A percentile compares a stretch with the other conserved stretches of the same genome.
Conservation (phyloP, 2,888 invertebrate species). For the Maniola hyperantus region DNA sequence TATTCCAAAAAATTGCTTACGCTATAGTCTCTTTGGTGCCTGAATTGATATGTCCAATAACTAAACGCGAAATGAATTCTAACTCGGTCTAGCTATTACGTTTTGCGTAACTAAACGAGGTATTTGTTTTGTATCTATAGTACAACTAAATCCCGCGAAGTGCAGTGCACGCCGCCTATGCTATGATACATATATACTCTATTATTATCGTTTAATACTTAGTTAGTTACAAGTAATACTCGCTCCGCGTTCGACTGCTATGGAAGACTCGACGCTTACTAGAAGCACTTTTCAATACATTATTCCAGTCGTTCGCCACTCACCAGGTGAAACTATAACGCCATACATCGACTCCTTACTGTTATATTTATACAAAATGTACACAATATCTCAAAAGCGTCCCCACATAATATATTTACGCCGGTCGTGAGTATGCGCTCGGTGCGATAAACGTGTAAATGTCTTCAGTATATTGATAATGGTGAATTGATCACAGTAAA, state of each 20-base stretch:
- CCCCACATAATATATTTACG: slow-evolving; percentile 50
- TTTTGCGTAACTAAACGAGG: slow-evolving; percentile 78
- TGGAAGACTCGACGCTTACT: slow-evolving; percentile 82
- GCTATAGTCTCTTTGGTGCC: slow-evolving; percentile 79
- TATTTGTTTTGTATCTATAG: slow-evolving; percentile 78
- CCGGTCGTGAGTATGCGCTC: slow-evolving; percentile 33
- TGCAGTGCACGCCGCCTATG: slow-evolving; percentile 56
- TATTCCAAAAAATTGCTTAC: slow-evolving; percentile 70
- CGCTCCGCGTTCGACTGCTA: slow-evolving; percentile 77
- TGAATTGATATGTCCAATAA: slow-evolving; percentile 81
- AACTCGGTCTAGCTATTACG: slow-evolving; percentile 73
- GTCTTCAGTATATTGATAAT: slow-evolving; percentile 17
- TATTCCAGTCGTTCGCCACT: slow-evolving; percentile 73
- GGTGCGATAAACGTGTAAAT: slow-evolving; percentile 27
- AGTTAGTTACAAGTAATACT: slow-evolving; percentile 76
- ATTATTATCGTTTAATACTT: slow-evolving; percentile 82
- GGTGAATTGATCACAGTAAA: slow-evolving; percentile 37
- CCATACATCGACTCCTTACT: slow-evolving; percentile 76
- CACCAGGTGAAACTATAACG: slow-evolving; percentile 46
- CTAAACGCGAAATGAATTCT: slow-evolving; percentile 76
- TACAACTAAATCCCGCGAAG: slow-evolving; percentile 20
- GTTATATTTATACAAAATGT: slow-evolving; percentile 79
- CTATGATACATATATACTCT: slow-evolving; percentile 72
- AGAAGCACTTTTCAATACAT: slow-evolving; percentile 77
- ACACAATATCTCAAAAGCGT: slow-evolving; percentile 79